Evolutionary conservation across 1,140 invertebrate genomes (phyloP).

Genomic region (Drosophila quadrilineata): DNA sequence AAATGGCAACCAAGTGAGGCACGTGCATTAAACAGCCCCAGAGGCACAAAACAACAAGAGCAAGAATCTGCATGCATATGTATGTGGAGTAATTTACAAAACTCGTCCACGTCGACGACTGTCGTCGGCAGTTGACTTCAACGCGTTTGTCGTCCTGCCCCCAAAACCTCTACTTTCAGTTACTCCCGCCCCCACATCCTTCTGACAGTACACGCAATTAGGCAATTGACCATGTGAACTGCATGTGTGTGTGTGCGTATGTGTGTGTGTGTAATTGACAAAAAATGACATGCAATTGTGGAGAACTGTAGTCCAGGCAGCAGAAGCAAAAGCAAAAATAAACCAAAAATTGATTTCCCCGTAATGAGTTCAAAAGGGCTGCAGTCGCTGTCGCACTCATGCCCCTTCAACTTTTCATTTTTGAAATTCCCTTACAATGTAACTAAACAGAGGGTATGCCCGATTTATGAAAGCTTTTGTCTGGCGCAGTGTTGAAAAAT

Average conservation of each 20-base stretch:
- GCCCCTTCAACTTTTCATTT: conserved; percentile 22
- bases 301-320: conserved; percentile 27
- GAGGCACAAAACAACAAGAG: conserved; percentile 33
- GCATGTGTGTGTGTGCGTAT: conserved; percentile 2
- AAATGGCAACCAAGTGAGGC: conserved; percentile 60
- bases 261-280: conserved; percentile 56
- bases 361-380: conserved; percentile 69
- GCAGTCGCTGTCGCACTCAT: conserved; percentile 26
- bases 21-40: conserved; percentile 76
- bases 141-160: conserved; percentile 66
- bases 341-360: conserved; percentile 77
- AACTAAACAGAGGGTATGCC: too few species aligned
- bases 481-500: too few species aligned
- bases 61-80: conserved; percentile 10
- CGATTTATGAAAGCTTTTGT: too few species aligned
- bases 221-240: conserved; percentile 58
- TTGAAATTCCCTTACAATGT: too few species aligned
- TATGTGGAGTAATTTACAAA: conserved; percentile 72
- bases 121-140: conserved; percentile 60
- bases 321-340: conserved; percentile 72
- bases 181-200: too few species aligned
- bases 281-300: conserved; percentile 64
- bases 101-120: conserved; percentile 48
- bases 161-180: too few species aligned
- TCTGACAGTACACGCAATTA: conserved; percentile 63